Base-by-base conservation (phyloP, 2,888 invertebrate genomes). In the Mythimna impura region DNA sequence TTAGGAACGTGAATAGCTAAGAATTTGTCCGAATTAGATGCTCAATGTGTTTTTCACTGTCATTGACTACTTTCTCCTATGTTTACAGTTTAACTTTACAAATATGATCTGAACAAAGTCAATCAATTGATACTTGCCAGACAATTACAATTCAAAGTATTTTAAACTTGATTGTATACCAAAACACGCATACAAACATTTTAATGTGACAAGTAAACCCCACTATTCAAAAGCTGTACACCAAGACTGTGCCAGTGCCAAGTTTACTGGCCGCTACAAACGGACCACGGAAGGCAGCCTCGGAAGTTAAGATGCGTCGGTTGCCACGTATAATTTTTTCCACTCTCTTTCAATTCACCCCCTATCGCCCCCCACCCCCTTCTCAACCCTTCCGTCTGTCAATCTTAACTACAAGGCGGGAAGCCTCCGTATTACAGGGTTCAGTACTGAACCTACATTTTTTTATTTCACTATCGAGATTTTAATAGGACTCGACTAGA, bases 221-320 rank as follows among this genome's bases (percentile, higher is more conserved):
- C 6, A 12, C 3, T 10, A n/a, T n/a, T 64, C 50, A 58, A 34
- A 43, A 52, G 25, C 25, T 64, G 61, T 43, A 43, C 17, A 14
- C 22, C 20, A 68, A 61, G 71, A 69, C 66, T 82, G 72, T 57
- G 60, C n/a, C 12, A 58, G 36, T 30, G n/a, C 54, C 83, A 67
- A 83, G 83, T 25, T 34, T 10, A 86, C 88, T 90, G 71, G 81
- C 84, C 85, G 62, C 68, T 83, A 72, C 84, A 86, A 92, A 92
- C 90, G 91, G 87, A 88, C 84, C 93, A 82, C 90, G 88, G 91
- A 92, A 92, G 90, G 90, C 91, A 86, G 87, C 89, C 92, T 92
- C 94, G 94, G 95, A 95, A 94, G 95, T 93, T 95, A 96, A 96
- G 96, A 96, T 95, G 95, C 95, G 94, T 95, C 93, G 94, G 92